Conservation (phyloP, 2,797 vertebrate genomes). For the Pelobates cultripes region DNA sequence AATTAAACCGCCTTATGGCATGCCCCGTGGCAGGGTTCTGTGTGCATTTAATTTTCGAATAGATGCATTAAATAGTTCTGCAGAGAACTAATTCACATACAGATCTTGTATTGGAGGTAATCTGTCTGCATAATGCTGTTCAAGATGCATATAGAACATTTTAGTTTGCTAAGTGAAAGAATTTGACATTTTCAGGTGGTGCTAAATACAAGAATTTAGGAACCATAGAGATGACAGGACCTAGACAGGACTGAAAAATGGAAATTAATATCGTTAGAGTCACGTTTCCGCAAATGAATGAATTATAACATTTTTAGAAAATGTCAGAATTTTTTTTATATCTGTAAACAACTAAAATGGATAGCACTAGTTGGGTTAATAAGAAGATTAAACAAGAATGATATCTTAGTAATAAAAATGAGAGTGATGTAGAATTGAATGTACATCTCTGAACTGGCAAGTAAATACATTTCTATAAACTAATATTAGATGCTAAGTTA, state of each 20-base stretch:
- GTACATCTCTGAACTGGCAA: too few relatives aligned
- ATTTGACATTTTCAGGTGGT: constrained; percentile 47
- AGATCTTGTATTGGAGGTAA: constrained; percentile 57
- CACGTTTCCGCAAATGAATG: constrained; percentile 40
- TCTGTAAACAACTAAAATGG: constrained; percentile 1
- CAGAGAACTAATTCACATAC: constrained; percentile 74
- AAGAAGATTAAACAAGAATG: too few relatives aligned
- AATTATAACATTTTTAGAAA: constrained; percentile 29
- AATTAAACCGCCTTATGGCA: constrained; percentile 77
- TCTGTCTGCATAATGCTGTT: constrained; percentile 66
- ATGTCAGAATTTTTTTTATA: constrained; percentile 1
- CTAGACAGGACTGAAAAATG: constrained; percentile 41
- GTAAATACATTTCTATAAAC: too few relatives aligned
- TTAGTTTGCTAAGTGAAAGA: constrained; percentile 58
- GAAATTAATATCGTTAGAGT: constrained; percentile 46
- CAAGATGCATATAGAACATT: constrained; percentile 59
- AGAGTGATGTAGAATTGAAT: too few relatives aligned
- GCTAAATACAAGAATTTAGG: constrained; percentile 25
- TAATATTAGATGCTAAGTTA: too few relatives aligned
- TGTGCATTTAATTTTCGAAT: constrained; percentile 82
- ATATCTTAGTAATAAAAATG: too few relatives aligned
- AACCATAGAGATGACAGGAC: constrained; percentile 39
- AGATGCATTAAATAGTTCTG: constrained; percentile 83
- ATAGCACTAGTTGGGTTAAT: too few relatives aligned
- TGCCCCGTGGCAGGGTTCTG: constrained; percentile 72